These are phyloP conservation scores for Clupea harengus DNA, from an alignment of 2,113 vertebrate genomes.

Conservation along the genomic window DNA sequence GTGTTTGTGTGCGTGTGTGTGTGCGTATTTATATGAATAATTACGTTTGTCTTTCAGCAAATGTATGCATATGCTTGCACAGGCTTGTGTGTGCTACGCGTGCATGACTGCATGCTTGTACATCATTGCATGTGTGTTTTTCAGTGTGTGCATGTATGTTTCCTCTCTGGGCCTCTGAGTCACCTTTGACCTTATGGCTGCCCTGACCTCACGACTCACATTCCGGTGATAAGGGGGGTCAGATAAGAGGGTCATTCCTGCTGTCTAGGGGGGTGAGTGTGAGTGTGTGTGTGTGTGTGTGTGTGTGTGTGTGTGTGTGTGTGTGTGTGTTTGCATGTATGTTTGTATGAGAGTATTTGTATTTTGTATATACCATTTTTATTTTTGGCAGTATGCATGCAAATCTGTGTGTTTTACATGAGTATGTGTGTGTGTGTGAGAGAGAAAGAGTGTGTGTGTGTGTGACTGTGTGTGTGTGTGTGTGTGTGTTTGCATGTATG, in stretches of 20 bases:
- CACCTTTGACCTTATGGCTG: constrained; percentile 38
- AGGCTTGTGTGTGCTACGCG: too few relatives aligned
- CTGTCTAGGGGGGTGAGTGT: too few relatives aligned
- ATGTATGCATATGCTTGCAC: too few relatives aligned
- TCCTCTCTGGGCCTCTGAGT: background rate
- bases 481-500: background rate
- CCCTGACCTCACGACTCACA: constrained; percentile 36
- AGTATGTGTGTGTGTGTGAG: too few relatives aligned
- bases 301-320: background rate
- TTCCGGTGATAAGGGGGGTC: constrained; percentile 45
- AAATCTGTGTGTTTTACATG: background rate
- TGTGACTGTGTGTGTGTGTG: background rate
- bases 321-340: constrained; percentile 4
- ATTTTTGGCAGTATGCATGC: too few relatives aligned
- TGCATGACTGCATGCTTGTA: background rate
- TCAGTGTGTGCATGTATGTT: background rate
- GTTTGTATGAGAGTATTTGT: too few relatives aligned
- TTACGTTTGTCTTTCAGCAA: too few relatives aligned
- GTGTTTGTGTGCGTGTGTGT: too few relatives aligned
- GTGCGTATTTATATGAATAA: too few relatives aligned
- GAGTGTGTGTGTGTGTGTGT: too few relatives aligned
- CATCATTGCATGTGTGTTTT: background rate
- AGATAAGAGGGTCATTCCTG: constrained; percentile 45
- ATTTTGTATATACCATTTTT: too few relatives aligned
- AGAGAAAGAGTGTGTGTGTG: too few relatives aligned